These are phyloP conservation scores for Panorpa germanica DNA, from an alignment of 2,888 invertebrate species.

Conservation along the genomic window DNA sequence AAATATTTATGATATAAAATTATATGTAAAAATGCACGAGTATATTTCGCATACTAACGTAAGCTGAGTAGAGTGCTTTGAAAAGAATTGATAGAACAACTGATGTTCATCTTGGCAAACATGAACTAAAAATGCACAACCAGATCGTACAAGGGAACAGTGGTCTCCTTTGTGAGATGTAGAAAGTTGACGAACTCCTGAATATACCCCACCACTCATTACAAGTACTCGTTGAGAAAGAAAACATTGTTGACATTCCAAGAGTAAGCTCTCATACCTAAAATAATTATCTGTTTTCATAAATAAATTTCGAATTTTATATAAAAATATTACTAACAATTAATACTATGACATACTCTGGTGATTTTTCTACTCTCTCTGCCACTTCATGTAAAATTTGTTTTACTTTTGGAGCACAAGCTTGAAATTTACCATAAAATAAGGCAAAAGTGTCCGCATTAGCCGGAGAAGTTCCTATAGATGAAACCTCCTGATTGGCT, in stretches of 20 bases:
- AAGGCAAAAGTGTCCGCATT: too few relatives aligned
- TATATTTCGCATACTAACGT: constrained; percentile 26
- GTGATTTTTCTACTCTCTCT: constrained; percentile 44
- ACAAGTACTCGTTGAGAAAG: constrained; percentile 50
- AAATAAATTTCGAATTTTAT: constrained; percentile 4
- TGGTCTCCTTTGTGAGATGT: constrained; percentile 49
- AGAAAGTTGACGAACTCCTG: constrained; percentile 46
- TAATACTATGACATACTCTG: constrained; percentile 42
- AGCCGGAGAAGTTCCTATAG: too few relatives aligned
- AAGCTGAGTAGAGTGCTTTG: constrained; percentile 40
- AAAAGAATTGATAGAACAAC: constrained; percentile 81
- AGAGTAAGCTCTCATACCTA: constrained; percentile 49
- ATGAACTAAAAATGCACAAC: constrained; percentile 79
- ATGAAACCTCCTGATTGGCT: constrained; percentile 19
- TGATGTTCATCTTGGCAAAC: constrained; percentile 89
- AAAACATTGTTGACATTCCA: constrained; percentile 71
- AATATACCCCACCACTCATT: constrained; percentile 48
- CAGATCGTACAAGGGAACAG: constrained; percentile 68
- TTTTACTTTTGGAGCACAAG: constrained; percentile 70
- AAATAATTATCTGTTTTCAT: constrained; percentile 9
- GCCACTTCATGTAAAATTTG: constrained; percentile 71
- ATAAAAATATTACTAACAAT: constrained; percentile 4
- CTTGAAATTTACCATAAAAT: constrained; percentile 91
- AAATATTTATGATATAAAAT: constrained; percentile 1
- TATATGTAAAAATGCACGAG: background rate